A percentile compares a stretch with the other conserved stretches of the same genome.
phyloP scores from a whole-genome alignment of 92 coral and sea anemone species.

The Porites divaricata region DNA sequence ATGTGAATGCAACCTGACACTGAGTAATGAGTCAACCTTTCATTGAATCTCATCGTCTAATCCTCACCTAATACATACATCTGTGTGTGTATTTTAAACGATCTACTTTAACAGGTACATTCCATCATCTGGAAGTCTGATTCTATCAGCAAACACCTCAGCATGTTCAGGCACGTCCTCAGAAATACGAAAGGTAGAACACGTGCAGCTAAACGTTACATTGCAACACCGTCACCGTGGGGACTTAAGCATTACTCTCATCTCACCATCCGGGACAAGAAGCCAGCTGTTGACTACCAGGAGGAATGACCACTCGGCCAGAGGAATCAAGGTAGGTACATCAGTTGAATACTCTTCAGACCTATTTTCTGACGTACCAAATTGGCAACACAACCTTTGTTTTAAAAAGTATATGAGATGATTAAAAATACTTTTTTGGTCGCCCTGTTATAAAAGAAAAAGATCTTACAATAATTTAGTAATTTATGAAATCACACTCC shows the following conservation, averaged over 20 bases:
- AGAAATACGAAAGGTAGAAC: slow-evolving; percentile 76
- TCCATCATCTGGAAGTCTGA: slow-evolving; percentile 86
- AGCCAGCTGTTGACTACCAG: slow-evolving; percentile 84
- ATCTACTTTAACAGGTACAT: slow-evolving; percentile 45
- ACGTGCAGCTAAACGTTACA: slow-evolving; percentile 80
- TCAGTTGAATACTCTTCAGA: too few relatives aligned
- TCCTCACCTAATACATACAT: too few relatives aligned
- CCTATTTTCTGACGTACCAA: not conserved
- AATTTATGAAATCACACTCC: too few relatives aligned
- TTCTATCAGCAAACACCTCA: slow-evolving; percentile 77
- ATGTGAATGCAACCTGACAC: too few relatives aligned
- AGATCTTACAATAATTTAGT: too few relatives aligned
- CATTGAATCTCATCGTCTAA: too few relatives aligned
- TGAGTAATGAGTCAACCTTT: too few relatives aligned
- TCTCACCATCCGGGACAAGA: slow-evolving; percentile 91
- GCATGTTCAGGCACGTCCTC: slow-evolving; percentile 71
- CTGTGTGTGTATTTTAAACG: not conserved
- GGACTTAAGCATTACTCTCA: slow-evolving; percentile 71
- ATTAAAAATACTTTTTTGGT: too few relatives aligned
- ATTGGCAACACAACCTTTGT: not conserved
- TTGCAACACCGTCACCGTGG: slow-evolving; percentile 87
- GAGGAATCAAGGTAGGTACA: slow-evolving; percentile 74
- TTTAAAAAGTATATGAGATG: too few relatives aligned
- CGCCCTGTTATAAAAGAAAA: too few relatives aligned
- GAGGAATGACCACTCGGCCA: slow-evolving; percentile 83